Conservation (phyloP, 2,888 invertebrate genomes). For the Drosophila percnosoma region DNA sequence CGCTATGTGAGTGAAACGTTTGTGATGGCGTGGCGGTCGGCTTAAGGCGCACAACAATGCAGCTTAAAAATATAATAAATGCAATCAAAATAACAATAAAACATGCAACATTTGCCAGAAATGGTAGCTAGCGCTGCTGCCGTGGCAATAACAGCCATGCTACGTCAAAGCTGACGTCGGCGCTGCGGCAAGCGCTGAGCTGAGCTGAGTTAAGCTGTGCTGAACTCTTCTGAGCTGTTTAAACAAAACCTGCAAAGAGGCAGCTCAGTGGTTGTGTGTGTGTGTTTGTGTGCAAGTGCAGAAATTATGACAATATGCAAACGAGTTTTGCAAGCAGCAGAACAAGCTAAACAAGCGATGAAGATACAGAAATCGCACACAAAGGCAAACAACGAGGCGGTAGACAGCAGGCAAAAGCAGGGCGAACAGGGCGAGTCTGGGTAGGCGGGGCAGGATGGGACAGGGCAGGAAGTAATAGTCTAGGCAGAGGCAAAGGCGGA, state of each 20-base stretch:
- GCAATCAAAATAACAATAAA: constrained; percentile 83
- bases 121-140: constrained; percentile 54
- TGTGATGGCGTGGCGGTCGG: constrained; percentile 47
- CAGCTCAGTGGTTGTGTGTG: constrained; percentile 16
- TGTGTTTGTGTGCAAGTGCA: constrained; percentile 54
- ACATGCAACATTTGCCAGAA: constrained; percentile 80
- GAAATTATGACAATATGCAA: constrained; percentile 81
- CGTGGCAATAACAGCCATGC: constrained; percentile 46
- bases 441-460: constrained; percentile 31
- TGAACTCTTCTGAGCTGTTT: constrained; percentile 60
- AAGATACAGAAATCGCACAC: constrained; percentile 64
- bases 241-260: constrained; percentile 60
- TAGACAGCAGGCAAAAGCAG: background rate
- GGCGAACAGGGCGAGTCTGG: constrained; percentile 3
- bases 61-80: constrained; percentile 82
- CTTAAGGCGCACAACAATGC: constrained; percentile 71
- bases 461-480: constrained; percentile 58
- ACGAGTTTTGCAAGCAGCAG: constrained; percentile 70
- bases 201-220: constrained; percentile 35
- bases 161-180: constrained; percentile 16
- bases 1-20: constrained; percentile 32
- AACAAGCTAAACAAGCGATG: constrained; percentile 52
- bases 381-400: constrained; percentile 47
- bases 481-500: constrained; percentile 50
- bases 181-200: constrained; percentile 36